A percentile compares a stretch with the other conserved stretches of the same genome.
These are phyloP conservation scores for Montipora efflorescens DNA, from an alignment of 64 coral and sea anemone genomes.

Conservation along the genomic window DNA sequence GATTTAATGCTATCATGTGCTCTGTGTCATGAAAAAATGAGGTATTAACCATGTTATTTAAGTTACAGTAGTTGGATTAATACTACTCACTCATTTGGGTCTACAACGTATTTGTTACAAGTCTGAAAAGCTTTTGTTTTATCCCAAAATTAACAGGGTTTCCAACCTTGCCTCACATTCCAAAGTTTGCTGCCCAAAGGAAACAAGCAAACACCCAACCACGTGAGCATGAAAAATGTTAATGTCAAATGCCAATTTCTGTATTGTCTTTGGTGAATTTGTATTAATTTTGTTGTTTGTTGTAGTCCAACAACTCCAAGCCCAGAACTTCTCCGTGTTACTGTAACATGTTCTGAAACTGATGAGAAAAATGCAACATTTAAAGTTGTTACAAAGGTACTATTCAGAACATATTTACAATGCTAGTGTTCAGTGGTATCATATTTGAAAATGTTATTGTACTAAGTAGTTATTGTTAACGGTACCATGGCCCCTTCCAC, in stretches of 20 bases:
- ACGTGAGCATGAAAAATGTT: constrained; percentile 56
- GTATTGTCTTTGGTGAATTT: not conserved
- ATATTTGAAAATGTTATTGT: too few species aligned
- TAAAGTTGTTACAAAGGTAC: constrained; percentile 92
- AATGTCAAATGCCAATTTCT: not conserved
- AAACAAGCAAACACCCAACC: constrained; percentile 53
- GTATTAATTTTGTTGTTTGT: not conserved
- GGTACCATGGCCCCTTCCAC: not conserved
- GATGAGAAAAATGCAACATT: constrained; percentile 97
- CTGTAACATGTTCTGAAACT: constrained; percentile 86
- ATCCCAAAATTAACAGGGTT: constrained; percentile 37
- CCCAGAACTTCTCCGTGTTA: constrained; percentile 84
- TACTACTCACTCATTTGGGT: too few species aligned
- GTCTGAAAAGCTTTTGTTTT: not conserved
- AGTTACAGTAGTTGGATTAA: too few species aligned
- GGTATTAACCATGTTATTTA: not conserved
- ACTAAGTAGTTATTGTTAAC: not conserved
- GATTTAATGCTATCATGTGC: constrained; percentile 93
- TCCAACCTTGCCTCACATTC: constrained; percentile 77
- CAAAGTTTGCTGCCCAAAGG: constrained; percentile 77
- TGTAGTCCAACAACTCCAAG: constrained; percentile 79
- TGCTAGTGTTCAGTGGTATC: not conserved
- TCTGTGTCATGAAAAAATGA: constrained; percentile 87
- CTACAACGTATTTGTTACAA: not conserved
- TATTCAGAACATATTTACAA: not conserved